phyloP scores from a whole-genome alignment of 2,888 invertebrate genomes.

The Protonemura montana region DNA sequence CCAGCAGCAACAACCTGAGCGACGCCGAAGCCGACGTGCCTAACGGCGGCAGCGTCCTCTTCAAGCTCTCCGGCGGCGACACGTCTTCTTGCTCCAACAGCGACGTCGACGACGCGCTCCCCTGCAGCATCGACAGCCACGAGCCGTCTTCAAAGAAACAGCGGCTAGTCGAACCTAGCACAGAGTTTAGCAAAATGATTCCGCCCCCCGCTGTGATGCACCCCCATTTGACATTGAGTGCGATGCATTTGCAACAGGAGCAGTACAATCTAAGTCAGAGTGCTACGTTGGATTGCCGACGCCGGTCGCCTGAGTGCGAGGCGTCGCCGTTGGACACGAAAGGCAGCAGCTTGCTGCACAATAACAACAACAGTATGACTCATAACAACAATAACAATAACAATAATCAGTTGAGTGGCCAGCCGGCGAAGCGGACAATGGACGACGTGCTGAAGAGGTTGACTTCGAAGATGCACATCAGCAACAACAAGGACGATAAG shows the following conservation, averaged over 20 bases:
- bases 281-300: conserved; percentile 54
- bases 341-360: conserved; percentile 57
- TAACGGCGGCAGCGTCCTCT: conserved; percentile 59
- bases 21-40: conserved; percentile 52
- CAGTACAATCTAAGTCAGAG: conserved; percentile 59
- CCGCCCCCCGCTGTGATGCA: conserved; percentile 50
- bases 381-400: conserved; percentile 64
- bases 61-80: conserved; percentile 59
- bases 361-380: conserved; percentile 54
- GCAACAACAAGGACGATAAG: conserved; percentile 71
- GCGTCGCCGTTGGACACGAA: conserved; percentile 72
- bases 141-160: conserved; percentile 59
- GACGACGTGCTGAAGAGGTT: conserved; percentile 88
- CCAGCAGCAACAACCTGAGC: conserved; percentile 50
- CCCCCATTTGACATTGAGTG: conserved; percentile 28
- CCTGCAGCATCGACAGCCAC: conserved; percentile 58
- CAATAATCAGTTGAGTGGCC: conserved; percentile 62
- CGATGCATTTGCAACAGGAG: conserved; percentile 65
- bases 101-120: conserved; percentile 55
- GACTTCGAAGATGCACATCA: conserved; percentile 85
- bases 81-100: conserved; percentile 51
- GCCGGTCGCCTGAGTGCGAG: conserved; percentile 75
- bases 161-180: conserved; percentile 54
- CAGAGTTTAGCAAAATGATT: conserved; percentile 54
- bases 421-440: conserved; percentile 71